A percentile compares a stretch with the other conserved stretches of the same genome.
Conservation (phyloP, 2,113 vertebrate genomes). For the Pedionomus torquatus region DNA sequence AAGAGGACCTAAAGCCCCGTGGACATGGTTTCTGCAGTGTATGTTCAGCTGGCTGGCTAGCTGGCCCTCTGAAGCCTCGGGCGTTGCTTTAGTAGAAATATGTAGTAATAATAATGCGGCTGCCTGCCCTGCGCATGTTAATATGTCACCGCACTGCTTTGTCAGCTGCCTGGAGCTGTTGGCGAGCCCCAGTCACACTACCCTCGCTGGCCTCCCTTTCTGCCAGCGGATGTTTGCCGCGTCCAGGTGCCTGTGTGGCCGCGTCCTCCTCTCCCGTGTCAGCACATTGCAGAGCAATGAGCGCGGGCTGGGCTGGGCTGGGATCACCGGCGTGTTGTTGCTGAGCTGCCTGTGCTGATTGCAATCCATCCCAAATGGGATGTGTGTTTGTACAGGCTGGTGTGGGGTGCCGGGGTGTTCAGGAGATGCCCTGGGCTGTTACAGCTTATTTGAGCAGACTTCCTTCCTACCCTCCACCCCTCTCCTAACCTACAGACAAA, state of each 20-base stretch:
- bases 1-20: background rate
- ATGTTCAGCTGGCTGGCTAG: conserved; percentile 40
- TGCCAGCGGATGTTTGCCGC: conserved; percentile 7
- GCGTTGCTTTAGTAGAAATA: background rate
- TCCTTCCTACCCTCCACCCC: background rate
- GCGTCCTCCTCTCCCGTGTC: background rate
- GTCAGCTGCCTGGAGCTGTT: conserved; percentile 39
- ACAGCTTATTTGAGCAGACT: background rate
- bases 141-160: conserved; percentile 26
- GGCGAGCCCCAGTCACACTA: background rate
- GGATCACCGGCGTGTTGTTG: background rate
- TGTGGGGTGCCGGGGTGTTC: background rate
- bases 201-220: conserved; percentile 13
- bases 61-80: background rate
- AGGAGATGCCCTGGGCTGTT: background rate
- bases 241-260: conserved; percentile 33
- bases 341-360: background rate
- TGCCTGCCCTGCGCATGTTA: background rate
- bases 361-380: background rate
- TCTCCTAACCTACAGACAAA: background rate
- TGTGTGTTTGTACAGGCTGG: background rate
- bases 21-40: conserved; percentile 4
- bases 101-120: background rate
- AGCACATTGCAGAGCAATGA: conserved; percentile 12
- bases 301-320: background rate